A percentile compares a stretch with the other conserved stretches of the same genome.
phyloP scores from a whole-genome alignment of 2,888 invertebrate species.

The Nasonovia ribisnigri region DNA sequence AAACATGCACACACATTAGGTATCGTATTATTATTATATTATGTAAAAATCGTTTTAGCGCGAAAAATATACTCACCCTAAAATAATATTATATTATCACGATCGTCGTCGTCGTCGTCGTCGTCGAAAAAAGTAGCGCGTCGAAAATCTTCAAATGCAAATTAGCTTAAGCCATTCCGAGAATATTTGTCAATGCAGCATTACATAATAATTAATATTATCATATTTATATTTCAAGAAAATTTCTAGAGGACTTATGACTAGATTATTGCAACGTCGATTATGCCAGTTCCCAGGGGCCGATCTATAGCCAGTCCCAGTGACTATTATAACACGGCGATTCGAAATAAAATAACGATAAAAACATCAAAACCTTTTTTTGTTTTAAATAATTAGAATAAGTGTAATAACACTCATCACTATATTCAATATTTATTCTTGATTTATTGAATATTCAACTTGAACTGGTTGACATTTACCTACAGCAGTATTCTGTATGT shows the following conservation, averaged over 20 bases:
- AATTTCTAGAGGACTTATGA: not conserved
- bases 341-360: not conserved
- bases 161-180: not conserved
- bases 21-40: not conserved
- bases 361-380: not conserved
- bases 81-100: not conserved
- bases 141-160: not conserved
- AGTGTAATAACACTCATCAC: too few relatives aligned
- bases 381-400: too few relatives aligned
- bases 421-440: too few relatives aligned
- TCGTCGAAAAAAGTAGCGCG: too few relatives aligned
- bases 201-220: not conserved
- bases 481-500: too few relatives aligned
- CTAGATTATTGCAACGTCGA: not conserved
- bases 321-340: not conserved
- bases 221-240: not conserved
- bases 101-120: too few relatives aligned
- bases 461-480: too few relatives aligned
- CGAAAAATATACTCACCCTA: not conserved
- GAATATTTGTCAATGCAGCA: not conserved
- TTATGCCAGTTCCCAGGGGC: not conserved
- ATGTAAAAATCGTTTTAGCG: not conserved
- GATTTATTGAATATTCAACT: too few relatives aligned
- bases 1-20: not conserved
- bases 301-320: not conserved